Percentiles rank a stretch among this genome's conserved stretches.
These are phyloP conservation scores for Hyaena hyaena DNA, from an alignment of 2,113 vertebrate species.

Conservation along the genomic window DNA sequence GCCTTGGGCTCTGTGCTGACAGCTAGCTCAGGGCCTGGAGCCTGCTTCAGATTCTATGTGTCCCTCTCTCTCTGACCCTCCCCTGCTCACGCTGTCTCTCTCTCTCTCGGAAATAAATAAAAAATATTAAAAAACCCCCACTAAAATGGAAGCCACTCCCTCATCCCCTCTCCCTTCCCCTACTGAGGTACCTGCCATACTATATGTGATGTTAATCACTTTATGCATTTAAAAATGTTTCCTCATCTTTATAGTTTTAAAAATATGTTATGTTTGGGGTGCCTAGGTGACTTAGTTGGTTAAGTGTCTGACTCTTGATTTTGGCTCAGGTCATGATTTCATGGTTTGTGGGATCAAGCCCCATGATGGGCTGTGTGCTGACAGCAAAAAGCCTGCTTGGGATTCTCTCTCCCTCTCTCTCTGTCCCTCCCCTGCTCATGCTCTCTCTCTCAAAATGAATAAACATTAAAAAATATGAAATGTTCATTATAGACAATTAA, in stretches of 20 bases:
- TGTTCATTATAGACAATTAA: neutral
- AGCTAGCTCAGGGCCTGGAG: too few species aligned
- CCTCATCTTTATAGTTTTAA: neutral
- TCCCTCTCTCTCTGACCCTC: too few species aligned
- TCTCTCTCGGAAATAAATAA: too few species aligned
- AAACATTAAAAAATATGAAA: neutral
- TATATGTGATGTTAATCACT: neutral
- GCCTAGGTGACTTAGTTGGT: neutral
- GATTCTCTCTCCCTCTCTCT: neutral
- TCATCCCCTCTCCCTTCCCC: neutral
- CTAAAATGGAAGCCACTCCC: neutral
- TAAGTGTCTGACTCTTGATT: neutral
- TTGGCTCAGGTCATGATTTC: neutral
- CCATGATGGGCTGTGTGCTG: neutral
- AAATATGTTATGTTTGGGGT: neutral
- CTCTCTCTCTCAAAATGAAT: too few species aligned
- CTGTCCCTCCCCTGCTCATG: neutral
- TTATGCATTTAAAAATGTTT: neutral
- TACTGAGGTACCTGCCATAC: neutral
- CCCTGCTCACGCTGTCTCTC: too few species aligned
- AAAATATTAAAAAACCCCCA: too few species aligned
- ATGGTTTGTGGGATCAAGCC: neutral
- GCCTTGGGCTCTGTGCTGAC: too few species aligned
- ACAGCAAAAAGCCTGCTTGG: neutral
- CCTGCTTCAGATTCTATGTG: too few species aligned